Evolutionary conservation across 2,888 invertebrate species (phyloP).

Genomic region (Macrosiphum euphorbiae): DNA sequence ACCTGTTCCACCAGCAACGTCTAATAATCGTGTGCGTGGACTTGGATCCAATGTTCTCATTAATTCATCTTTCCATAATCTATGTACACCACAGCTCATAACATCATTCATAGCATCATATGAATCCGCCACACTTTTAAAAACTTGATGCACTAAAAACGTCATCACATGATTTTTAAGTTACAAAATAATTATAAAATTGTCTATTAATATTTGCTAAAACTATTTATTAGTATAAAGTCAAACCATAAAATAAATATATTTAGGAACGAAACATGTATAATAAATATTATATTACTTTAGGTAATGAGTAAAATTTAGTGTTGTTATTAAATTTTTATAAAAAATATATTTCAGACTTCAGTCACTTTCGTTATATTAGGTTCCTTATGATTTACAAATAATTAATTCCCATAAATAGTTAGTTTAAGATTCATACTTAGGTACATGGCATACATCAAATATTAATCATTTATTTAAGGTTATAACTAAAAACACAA

Average conservation of each 20-base stretch:
- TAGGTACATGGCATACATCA: neutral
- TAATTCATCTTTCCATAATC: slow-evolving; percentile 97
- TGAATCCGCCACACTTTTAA: slow-evolving; percentile 91
- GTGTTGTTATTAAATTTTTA: neutral
- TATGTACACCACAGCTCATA: slow-evolving; percentile 95
- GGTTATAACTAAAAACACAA: neutral
- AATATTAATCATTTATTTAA: neutral
- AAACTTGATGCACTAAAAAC: slow-evolving; percentile 88
- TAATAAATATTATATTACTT: neutral
- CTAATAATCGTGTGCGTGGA: slow-evolving; percentile 83
- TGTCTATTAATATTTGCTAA: neutral
- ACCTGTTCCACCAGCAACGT: slow-evolving; percentile 99
- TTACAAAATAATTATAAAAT: neutral
- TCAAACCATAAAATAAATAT: neutral
- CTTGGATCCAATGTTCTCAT: slow-evolving; percentile 83
- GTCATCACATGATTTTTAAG: slow-evolving; percentile 11
- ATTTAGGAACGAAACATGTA: neutral
- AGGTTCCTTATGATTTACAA: neutral
- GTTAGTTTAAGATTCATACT: neutral
- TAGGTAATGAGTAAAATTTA: neutral
- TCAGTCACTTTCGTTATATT: neutral
- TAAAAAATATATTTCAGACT: neutral
- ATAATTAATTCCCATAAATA: neutral
- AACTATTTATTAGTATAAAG: neutral
- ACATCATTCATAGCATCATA: slow-evolving; percentile 99